Percentiles rank a stretch among this genome's conserved stretches.
Evolutionary conservation across 2,113 vertebrate genomes (phyloP).

Genomic region (Agelaius tricolor): DNA sequence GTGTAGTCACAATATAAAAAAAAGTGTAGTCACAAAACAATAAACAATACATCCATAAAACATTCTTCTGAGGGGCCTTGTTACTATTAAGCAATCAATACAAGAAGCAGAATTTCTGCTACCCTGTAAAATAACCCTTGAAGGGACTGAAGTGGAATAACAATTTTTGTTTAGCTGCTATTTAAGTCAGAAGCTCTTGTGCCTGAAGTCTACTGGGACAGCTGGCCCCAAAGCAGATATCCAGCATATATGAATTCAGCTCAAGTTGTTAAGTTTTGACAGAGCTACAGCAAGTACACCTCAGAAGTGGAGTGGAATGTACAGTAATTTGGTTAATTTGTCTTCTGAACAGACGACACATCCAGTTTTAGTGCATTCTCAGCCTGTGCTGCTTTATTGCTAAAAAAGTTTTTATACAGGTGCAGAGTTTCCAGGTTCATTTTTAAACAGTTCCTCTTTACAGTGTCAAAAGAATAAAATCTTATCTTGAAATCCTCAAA

Average conservation of each 20-base stretch:
- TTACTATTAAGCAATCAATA: neutral
- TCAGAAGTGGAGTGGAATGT: neutral
- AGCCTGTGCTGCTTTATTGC: slow-evolving; percentile 83
- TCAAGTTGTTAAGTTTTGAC: neutral
- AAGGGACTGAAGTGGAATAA: neutral
- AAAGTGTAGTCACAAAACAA: neutral
- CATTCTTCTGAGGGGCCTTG: neutral
- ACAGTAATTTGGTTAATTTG: neutral
- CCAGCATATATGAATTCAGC: neutral
- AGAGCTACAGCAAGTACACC: neutral
- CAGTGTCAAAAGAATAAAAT: slow-evolving; percentile 75
- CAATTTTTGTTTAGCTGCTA: neutral
- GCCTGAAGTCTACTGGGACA: neutral
- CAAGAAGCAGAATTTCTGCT: neutral
- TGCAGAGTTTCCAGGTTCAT: slow-evolving; percentile 79
- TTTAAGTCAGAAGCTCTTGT: neutral
- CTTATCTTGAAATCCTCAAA: slow-evolving; percentile 71
- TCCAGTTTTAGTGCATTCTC: slow-evolving; percentile 75
- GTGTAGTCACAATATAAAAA: neutral
- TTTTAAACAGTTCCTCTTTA: slow-evolving; percentile 76
- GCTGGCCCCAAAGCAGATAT: neutral
- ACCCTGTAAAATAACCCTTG: neutral
- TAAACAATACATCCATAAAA: neutral
- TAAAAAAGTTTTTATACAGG: slow-evolving; percentile 76
- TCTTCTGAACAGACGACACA: slow-evolving; percentile 51